Evolutionary conservation across 1,140 invertebrate genomes (phyloP), one percentile per base, ranked within the genome.

Genomic region (Phenacoccus solenopsis): DNA sequence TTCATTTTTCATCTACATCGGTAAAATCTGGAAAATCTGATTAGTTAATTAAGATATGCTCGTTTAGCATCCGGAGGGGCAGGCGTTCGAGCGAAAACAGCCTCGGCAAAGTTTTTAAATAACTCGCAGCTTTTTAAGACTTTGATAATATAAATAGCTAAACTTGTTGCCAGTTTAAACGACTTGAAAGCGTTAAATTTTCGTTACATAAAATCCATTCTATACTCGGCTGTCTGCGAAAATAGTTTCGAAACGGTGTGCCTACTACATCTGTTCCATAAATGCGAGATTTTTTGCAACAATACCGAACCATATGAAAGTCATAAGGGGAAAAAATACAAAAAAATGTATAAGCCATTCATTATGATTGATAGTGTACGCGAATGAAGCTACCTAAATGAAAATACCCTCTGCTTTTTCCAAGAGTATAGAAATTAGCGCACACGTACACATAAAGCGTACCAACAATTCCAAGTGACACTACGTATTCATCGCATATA

Each of bases 131-230:
- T n/a, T 49, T 49, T 49, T 49, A 49, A 49, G 38, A 49, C 38
- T 49, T 49, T 49, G 38, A 49, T 49, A 49, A 49, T 49, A 49
- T 49, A 49, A 49, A 49, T 49, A 49, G 38, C 38, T 49, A 49
- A 49, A 49, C 38, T 49, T 49, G 38, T 49, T 49, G 38, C 38
- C 38, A 49, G 13, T 49, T 49, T 49, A 49, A 49, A n/a, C n/a
- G n/a, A n/a, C n/a, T n/a, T n/a, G n/a, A n/a, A n/a, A n/a, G n/a
- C n/a, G n/a, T n/a, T n/a, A n/a, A n/a, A n/a, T n/a, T n/a, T n/a
- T n/a, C n/a, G n/a, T n/a, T n/a, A n/a, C n/a, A n/a, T n/a, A n/a
- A n/a, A n/a, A n/a, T n/a, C n/a, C n/a, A n/a, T n/a, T n/a, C n/a
- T n/a, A n/a, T n/a, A n/a, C n/a, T n/a, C n/a, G n/a, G n/a, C n/a